phyloP scores from a whole-genome alignment of 2,888 invertebrate species.

The Tolmerus cingulatus region DNA sequence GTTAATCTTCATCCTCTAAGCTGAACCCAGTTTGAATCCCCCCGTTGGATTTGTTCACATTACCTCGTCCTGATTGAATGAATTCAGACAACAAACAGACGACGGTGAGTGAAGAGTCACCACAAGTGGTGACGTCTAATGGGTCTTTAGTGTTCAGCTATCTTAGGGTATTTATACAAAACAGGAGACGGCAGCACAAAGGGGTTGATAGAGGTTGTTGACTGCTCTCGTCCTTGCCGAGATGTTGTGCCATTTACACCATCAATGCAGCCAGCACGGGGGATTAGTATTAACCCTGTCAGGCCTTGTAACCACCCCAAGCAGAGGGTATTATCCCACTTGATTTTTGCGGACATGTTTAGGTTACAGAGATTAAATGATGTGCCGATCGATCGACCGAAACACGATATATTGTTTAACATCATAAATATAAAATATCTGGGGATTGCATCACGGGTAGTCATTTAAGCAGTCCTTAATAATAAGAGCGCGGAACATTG shows the following conservation, averaged over 20 bases:
- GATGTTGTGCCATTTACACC: slow-evolving; percentile 33
- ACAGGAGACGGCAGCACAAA: background rate
- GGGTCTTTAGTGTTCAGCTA: slow-evolving; percentile 51
- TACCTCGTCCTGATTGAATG: slow-evolving; percentile 38
- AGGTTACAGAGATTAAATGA: background rate
- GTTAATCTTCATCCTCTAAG: background rate
- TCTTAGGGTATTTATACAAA: slow-evolving; percentile 39
- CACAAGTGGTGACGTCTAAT: slow-evolving; percentile 52
- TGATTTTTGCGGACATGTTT: background rate
- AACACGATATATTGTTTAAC: background rate
- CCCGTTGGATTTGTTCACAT: slow-evolving; percentile 16
- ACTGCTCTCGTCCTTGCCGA: background rate
- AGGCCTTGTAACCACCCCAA: background rate
- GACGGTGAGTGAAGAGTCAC: slow-evolving; percentile 37
- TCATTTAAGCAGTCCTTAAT: background rate
- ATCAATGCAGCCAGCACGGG: background rate
- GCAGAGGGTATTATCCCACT: slow-evolving; percentile 2
- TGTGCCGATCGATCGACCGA: background rate
- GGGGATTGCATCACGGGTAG: background rate
- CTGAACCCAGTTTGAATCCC: background rate
- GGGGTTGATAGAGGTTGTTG: slow-evolving; percentile 18
- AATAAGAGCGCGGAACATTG: background rate
- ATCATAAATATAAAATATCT: background rate
- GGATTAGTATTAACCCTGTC: slow-evolving; percentile 24
- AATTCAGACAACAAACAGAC: slow-evolving; percentile 42